These are phyloP conservation scores for Rhamnusium bicolor DNA, from an alignment of 2,888 invertebrate species.

Conservation along the genomic window DNA sequence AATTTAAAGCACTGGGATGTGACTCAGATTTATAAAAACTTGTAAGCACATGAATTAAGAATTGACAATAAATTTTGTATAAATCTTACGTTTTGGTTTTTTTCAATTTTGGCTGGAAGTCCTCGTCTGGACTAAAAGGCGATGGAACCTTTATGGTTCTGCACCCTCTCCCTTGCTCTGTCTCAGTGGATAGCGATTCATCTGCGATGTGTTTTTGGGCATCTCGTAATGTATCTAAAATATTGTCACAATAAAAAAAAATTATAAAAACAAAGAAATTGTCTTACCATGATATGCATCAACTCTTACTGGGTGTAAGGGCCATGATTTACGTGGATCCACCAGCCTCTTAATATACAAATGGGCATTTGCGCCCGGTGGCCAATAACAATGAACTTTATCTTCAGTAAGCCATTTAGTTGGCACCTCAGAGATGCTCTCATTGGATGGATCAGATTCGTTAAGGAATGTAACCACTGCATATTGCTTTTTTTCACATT, in stretches of 20 bases:
- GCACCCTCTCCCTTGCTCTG: constrained; percentile 2
- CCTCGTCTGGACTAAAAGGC: constrained; percentile 2
- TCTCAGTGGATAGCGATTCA: background rate
- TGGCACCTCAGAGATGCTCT: constrained; percentile 20
- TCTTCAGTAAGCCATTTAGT: constrained; percentile 19
- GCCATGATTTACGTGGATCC: background rate
- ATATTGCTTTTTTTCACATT: constrained; percentile 7
- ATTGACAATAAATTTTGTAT: background rate
- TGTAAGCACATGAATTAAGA: too few relatives aligned
- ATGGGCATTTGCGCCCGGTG: background rate
- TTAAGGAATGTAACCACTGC: background rate
- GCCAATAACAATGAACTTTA: constrained; percentile 16
- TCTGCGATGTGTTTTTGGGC: background rate
- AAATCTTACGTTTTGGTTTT: constrained; percentile 1
- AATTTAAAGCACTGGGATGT: too few relatives aligned
- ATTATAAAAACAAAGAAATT: background rate
- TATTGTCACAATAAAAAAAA: background rate
- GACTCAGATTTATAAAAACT: too few relatives aligned
- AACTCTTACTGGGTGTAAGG: constrained; percentile 1
- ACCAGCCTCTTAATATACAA: background rate
- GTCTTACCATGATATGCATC: constrained; percentile 1
- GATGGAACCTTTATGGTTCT: background rate
- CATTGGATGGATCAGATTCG: background rate
- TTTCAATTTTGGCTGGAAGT: background rate
- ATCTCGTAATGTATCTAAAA: constrained; percentile 5